Percentiles rank a stretch among this genome's conserved stretches.
Evolutionary conservation across 2,888 invertebrate genomes (phyloP).

Genomic region (Aphodius granarius): DNA sequence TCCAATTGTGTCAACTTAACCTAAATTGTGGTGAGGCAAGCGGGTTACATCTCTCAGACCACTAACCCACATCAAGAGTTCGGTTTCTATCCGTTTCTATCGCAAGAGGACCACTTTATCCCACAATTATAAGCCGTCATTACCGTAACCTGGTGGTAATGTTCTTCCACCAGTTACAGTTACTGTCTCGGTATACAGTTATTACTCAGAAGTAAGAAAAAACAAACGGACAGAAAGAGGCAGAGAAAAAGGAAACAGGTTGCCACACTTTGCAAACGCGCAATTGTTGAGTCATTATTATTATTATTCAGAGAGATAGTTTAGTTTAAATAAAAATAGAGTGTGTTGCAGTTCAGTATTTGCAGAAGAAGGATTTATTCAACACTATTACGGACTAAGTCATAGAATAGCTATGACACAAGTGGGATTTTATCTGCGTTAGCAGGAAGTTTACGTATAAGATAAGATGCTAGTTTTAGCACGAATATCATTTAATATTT

Average conservation of each 20-base stretch:
- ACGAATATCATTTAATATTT: too few relatives aligned
- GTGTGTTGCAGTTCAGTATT: too few relatives aligned
- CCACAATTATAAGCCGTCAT: not conserved
- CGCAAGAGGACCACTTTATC: not conserved
- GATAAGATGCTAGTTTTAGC: too few relatives aligned
- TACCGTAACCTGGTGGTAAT: not conserved
- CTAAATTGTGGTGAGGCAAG: not conserved
- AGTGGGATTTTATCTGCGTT: too few relatives aligned
- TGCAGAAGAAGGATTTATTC: too few relatives aligned
- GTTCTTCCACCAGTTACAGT: not conserved
- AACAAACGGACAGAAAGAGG: not conserved
- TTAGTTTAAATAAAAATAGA: not conserved
- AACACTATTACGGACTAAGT: too few relatives aligned
- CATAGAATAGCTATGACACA: too few relatives aligned
- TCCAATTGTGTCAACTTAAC: not conserved
- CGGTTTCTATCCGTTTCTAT: not conserved
- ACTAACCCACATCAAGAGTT: not conserved
- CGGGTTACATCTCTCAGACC: not conserved
- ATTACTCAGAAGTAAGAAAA: not conserved
- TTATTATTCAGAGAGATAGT: not conserved
- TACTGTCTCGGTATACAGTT: not conserved
- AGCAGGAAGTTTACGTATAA: too few relatives aligned
- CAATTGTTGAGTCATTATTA: too few relatives aligned
- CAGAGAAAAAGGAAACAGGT: not conserved
- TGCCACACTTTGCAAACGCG: not conserved